Conservation (phyloP, 2,113 vertebrate genomes). For the Morone saxatilis region DNA sequence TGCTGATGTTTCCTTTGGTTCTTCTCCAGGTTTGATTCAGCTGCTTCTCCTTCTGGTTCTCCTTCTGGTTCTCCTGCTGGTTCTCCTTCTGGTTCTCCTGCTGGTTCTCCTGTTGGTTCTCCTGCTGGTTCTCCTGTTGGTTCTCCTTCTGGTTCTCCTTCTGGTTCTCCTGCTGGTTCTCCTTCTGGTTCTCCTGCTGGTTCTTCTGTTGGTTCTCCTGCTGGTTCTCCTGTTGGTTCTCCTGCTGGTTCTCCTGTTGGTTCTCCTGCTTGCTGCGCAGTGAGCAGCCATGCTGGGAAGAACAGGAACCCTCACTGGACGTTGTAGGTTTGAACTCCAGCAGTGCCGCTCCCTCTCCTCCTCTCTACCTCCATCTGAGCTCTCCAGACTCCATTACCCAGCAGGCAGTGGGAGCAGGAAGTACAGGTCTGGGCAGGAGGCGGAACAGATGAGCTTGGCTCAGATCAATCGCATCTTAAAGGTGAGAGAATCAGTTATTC, state of each 20-base stretch:
- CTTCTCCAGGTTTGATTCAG: not conserved
- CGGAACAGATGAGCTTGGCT: constrained; percentile 38
- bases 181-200: no score
- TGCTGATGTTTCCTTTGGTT: not conserved
- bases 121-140: no score
- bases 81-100: not conserved
- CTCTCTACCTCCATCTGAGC: not conserved
- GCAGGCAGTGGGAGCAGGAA: constrained; percentile 51
- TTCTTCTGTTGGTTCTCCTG: no score
- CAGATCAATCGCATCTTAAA: constrained; percentile 73
- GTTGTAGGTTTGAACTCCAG: constrained; percentile 30
- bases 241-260: not conserved
- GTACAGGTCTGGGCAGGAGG: constrained; percentile 37
- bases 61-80: no score
- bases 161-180: not conserved
- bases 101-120: constrained; percentile 4
- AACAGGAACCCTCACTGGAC: not conserved
- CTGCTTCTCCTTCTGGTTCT: no score
- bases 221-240: no score
- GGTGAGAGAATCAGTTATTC: constrained; percentile 29
- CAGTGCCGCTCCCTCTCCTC: constrained; percentile 14
- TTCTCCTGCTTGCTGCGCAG: not conserved
- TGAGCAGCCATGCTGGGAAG: constrained; percentile 47
- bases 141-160: not conserved
- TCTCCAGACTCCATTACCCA: constrained; percentile 42